phyloP scores from a whole-genome alignment of 2,113 vertebrate species.

The Mus pahari region DNA sequence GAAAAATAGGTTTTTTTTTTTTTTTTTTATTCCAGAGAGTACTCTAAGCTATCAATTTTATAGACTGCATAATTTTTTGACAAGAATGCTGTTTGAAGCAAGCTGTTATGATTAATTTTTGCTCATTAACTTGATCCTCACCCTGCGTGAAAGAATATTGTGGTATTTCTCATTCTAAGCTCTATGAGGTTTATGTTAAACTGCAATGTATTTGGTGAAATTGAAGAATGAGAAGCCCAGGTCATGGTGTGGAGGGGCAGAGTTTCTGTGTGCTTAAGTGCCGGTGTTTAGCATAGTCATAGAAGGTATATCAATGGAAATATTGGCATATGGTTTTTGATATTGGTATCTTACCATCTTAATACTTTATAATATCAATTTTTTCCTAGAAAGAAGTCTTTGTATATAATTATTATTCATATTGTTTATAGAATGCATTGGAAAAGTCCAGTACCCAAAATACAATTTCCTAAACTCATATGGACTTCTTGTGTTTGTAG shows the following conservation, averaged over 20 bases:
- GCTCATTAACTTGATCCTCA: slow-evolving; percentile 73
- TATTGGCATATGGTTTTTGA: background rate
- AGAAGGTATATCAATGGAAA: background rate
- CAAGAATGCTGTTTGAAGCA: slow-evolving; percentile 74
- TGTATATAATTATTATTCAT: background rate
- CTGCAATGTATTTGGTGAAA: slow-evolving; percentile 34
- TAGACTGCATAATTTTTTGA: slow-evolving; percentile 68
- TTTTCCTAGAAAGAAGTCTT: slow-evolving; percentile 12
- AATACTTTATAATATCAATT: background rate
- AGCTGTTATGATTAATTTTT: slow-evolving; percentile 80
- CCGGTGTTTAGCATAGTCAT: slow-evolving; percentile 17
- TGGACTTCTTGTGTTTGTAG: slow-evolving; percentile 13
- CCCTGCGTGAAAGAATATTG: slow-evolving; percentile 63
- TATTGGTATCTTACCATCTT: slow-evolving; percentile 16
- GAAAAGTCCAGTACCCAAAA: background rate
- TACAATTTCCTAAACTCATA: background rate
- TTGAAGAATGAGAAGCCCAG: background rate
- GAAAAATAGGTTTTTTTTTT: slow-evolving; percentile 39
- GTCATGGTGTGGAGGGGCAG: background rate
- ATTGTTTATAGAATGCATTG: background rate
- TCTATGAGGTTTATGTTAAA: slow-evolving; percentile 47
- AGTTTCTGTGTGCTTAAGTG: background rate
- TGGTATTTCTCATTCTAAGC: slow-evolving; percentile 36
- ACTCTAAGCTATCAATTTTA: slow-evolving; percentile 76
- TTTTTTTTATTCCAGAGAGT: background rate